phyloP scores from a whole-genome alignment of 2,888 invertebrate genomes.

The Xylophagus ater region DNA sequence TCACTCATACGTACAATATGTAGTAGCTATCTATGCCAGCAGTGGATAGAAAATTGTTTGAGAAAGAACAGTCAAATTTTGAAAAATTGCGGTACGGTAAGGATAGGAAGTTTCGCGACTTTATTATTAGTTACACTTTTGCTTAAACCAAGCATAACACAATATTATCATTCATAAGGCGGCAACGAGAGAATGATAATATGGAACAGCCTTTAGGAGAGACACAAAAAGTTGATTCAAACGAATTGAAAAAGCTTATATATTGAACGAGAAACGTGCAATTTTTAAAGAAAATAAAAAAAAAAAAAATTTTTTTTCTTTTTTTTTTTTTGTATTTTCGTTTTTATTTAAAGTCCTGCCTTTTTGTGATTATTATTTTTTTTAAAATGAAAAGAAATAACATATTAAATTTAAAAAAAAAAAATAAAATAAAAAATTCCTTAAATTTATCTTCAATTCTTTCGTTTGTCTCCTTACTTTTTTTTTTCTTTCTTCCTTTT shows the following conservation, averaged over 20 bases:
- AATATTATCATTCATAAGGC: too few relatives aligned
- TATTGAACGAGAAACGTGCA: constrained; percentile 1
- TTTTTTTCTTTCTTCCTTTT: constrained; percentile 9
- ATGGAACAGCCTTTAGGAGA: constrained; percentile 3
- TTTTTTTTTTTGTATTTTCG: not conserved
- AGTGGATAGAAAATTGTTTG: too few relatives aligned
- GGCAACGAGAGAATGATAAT: constrained; percentile 1
- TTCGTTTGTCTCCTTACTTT: constrained; percentile 12
- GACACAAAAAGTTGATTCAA: constrained; percentile 1
- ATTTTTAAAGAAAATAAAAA: constrained; percentile 3
- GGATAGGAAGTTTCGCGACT: too few relatives aligned
- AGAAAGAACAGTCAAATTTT: too few relatives aligned
- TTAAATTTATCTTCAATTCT: constrained; percentile 15
- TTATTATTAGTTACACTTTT: too few relatives aligned
- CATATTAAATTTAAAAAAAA: constrained; percentile 11
- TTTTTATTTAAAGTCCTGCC: not conserved
- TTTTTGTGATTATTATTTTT: not conserved
- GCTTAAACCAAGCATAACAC: too few relatives aligned
- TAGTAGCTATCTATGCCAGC: too few relatives aligned
- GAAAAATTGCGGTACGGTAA: too few relatives aligned
- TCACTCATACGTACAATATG: too few relatives aligned
- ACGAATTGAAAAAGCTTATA: not conserved
- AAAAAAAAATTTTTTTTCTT: constrained; percentile 1
- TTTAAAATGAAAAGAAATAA: constrained; percentile 2
- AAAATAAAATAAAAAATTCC: constrained; percentile 9